Evolutionary conservation across 2,888 invertebrate species (phyloP).

Genomic region (Biston stratarius): DNA sequence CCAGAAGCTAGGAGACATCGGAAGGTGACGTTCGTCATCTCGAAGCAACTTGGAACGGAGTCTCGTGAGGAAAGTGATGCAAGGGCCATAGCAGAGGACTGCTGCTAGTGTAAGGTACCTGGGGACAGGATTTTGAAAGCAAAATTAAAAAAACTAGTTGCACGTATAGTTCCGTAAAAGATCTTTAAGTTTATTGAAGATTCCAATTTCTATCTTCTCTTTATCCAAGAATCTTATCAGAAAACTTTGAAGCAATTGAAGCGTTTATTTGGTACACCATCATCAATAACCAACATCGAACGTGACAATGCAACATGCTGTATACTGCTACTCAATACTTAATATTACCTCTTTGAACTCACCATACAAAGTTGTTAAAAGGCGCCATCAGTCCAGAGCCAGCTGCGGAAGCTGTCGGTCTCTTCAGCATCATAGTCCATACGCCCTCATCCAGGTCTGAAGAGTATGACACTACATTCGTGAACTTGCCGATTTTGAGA

Average conservation of each 20-base stretch:
- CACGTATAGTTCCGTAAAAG: neutral
- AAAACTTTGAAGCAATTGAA: too few relatives aligned
- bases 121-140: neutral
- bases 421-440: constrained; percentile 92
- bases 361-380: constrained; percentile 91
- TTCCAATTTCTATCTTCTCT: neutral
- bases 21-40: constrained; percentile 86
- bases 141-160: neutral
- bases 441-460: constrained; percentile 90
- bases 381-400: constrained; percentile 94
- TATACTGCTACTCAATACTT: too few relatives aligned
- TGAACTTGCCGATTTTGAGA: constrained; percentile 88
- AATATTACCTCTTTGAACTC: constrained; percentile 33
- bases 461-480: constrained; percentile 85
- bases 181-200: neutral
- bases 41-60: constrained; percentile 88
- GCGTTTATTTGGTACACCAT: too few relatives aligned
- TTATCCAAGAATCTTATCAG: too few relatives aligned
- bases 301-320: too few relatives aligned
- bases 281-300: too few relatives aligned
- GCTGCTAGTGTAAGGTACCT: constrained; percentile 90
- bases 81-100: constrained; percentile 91
- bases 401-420: constrained; percentile 93
- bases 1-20: constrained; percentile 92
- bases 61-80: constrained; percentile 90